Conservation (phyloP, 2,888 invertebrate genomes). For the Choreutis nemorana region DNA sequence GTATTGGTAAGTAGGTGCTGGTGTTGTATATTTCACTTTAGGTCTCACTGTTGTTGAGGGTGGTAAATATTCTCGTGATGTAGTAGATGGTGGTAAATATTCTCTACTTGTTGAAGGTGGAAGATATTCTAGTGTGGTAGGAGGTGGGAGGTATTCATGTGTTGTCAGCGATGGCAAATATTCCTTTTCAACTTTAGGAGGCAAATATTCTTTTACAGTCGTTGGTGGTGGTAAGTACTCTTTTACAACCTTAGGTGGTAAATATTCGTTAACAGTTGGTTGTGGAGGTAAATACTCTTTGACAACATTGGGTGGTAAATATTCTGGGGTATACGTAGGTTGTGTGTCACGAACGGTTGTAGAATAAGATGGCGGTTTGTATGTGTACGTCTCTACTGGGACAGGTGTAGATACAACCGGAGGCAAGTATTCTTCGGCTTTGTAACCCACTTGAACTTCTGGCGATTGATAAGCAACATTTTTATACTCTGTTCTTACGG, state of each 20-base stretch:
- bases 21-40: slow-evolving; percentile 24
- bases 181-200: no score
- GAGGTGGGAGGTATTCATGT: slow-evolving; percentile 9
- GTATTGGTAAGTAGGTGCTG: slow-evolving; percentile 24
- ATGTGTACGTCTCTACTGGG: slow-evolving; percentile 31
- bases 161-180: no score
- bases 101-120: slow-evolving; percentile 21
- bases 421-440: slow-evolving; percentile 47
- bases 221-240: slow-evolving; percentile 12
- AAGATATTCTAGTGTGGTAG: slow-evolving; percentile 15
- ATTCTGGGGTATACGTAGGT: slow-evolving; percentile 19
- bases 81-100: slow-evolving; percentile 17
- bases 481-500: slow-evolving; percentile 28
- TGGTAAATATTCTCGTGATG: slow-evolving; percentile 21
- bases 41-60: slow-evolving; percentile 23
- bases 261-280: slow-evolving; percentile 18
- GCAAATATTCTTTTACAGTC: slow-evolving; percentile 21
- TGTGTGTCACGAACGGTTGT: no score
- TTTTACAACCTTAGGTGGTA: slow-evolving; percentile 8
- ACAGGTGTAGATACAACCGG: slow-evolving; percentile 31
- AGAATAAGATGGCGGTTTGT: slow-evolving; percentile 31
- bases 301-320: slow-evolving; percentile 16
- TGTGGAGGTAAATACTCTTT: slow-evolving; percentile 23
- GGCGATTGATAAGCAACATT: slow-evolving; percentile 37
- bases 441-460: slow-evolving; percentile 45